These are phyloP conservation scores for Orientallactaga bullata DNA, from an alignment of 2,113 vertebrate species.

Conservation along the genomic window DNA sequence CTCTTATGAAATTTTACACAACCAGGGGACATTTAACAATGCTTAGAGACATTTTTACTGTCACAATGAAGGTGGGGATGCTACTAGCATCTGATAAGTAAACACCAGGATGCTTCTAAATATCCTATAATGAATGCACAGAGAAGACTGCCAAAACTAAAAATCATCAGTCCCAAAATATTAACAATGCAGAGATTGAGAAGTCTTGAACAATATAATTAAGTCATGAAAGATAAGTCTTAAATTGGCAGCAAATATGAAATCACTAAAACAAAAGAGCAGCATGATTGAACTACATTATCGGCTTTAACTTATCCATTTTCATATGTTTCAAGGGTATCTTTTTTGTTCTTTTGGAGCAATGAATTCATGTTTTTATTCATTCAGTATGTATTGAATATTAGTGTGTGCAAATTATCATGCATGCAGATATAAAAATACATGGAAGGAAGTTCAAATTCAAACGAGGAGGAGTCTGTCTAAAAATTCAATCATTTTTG, in stretches of 20 bases:
- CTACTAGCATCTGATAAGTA: not conserved
- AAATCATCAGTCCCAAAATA: not conserved
- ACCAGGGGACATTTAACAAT: not conserved
- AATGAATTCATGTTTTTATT: conserved; percentile 19
- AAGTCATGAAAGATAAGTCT: conserved; percentile 21
- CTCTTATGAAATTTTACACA: not conserved
- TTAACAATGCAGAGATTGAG: not conserved
- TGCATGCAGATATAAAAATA: conserved; percentile 29
- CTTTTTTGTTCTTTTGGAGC: not conserved
- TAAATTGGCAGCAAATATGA: not conserved
- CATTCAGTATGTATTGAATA: conserved; percentile 43
- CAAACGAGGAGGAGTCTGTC: not conserved
- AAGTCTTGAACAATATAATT: not conserved
- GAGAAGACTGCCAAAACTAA: not conserved
- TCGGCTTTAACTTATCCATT: not conserved
- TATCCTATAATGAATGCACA: not conserved
- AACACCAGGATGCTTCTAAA: not conserved
- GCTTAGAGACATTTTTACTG: not conserved
- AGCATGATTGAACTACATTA: conserved; percentile 25
- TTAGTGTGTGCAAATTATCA: not conserved
- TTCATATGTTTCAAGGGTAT: not conserved
- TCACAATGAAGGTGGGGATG: not conserved
- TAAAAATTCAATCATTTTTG: conserved; percentile 6
- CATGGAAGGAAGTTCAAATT: conserved; percentile 13
- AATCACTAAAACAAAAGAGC: not conserved